Percentiles rank a stretch among this genome's conserved stretches.
Evolutionary conservation across 2,113 vertebrate species (phyloP).

Genomic region (Laticauda laticaudata): DNA sequence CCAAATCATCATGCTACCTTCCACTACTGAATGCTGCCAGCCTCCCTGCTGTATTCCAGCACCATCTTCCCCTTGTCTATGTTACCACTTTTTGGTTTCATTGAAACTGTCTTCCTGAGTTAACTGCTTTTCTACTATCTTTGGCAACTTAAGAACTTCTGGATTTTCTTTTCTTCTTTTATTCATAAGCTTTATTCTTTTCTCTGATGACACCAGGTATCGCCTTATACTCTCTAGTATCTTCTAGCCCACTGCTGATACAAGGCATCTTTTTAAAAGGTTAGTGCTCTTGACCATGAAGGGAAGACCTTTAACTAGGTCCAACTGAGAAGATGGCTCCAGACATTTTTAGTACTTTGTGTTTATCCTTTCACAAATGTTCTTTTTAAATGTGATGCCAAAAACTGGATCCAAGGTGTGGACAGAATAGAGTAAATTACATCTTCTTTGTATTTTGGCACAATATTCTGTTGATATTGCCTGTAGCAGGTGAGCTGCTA

Average conservation of each 20-base stretch:
- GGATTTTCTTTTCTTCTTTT: not conserved
- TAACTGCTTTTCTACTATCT: not conserved
- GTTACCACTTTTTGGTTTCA: not conserved
- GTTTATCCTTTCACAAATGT: not conserved
- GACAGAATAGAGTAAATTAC: not conserved
- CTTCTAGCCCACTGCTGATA: not conserved
- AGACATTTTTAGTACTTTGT: not conserved
- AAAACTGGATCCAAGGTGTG: not conserved
- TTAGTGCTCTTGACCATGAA: not conserved
- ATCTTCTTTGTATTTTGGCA: not conserved
- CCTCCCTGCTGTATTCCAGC: not conserved
- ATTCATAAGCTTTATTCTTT: not conserved
- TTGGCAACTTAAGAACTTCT: not conserved
- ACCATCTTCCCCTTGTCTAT: not conserved
- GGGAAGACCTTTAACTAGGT: not conserved
- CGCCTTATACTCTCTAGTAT: not conserved
- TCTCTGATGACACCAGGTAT: not conserved
- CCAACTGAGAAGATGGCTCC: not conserved
- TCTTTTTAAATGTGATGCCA: not conserved
- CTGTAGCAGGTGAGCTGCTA: not conserved
- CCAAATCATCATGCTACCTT: not conserved
- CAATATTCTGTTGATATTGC: not conserved
- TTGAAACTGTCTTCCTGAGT: not conserved
- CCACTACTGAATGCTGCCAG: not conserved
- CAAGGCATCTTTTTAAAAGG: not conserved